Base-by-base conservation (phyloP, 35 echinoderm and acorn worm genomes). In the Anneissia japonica region DNA sequence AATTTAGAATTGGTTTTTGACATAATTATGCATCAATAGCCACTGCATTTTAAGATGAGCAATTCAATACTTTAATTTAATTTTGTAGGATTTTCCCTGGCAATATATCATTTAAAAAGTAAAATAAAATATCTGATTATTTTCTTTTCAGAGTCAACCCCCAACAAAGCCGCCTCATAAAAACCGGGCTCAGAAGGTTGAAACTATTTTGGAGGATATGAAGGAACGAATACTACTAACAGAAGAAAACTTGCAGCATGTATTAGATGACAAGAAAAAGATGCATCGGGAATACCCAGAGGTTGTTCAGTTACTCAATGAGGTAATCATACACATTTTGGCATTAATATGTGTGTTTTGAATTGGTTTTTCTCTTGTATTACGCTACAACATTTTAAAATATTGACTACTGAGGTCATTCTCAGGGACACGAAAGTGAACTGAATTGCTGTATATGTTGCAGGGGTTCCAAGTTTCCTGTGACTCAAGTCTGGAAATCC, bases 241-340 rank as follows among this genome's bases (percentile, higher is more conserved):
- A 33, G 95, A 97, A 64, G 76, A 80, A 43, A 97, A 93, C 36
- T 83, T 97, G 0, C 88, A 75, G 3, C 83, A 85, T 31, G 89
- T 97, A 16, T 76, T 97, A 32, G 84, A 90, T 6, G 91, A 97
- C 46, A 93, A 88, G 51, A 74, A 93, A 38, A 93, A 79, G 51
- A 83, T 97, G 81, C 90, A 80, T 64, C 43, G 86, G 36, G 95
- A 97, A 21, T 97, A 84, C 75, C 95, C 95, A 26, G 88, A 97
- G 74, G 95, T 90, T 34, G 74, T 74, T 13, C 73, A 89, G 32
- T 78, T 97, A 30, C 82, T 97, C 30, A 77, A 88, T 88, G 89
- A 97, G 91, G 95, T 93, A 74, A 85, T 64, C 55, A 14, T 26
- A n/a, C n/a, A n/a, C n/a, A n/a, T n/a, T n/a, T n/a, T n/a, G n/a